These are phyloP conservation scores for Arenaria interpres DNA, from an alignment of 2,113 vertebrate species.

Conservation along the genomic window DNA sequence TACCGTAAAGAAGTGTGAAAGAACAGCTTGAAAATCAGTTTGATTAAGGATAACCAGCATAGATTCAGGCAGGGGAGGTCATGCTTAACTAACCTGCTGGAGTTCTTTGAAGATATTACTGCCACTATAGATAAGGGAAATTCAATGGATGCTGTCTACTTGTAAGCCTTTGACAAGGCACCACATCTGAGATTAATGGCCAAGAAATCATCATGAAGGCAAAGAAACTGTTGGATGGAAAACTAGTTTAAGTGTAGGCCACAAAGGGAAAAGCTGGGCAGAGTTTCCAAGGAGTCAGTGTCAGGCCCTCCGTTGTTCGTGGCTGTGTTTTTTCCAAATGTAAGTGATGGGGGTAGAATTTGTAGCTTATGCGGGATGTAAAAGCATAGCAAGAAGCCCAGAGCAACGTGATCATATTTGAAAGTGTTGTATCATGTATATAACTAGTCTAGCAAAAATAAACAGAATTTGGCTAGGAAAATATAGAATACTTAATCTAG, in stretches of 20 bases:
- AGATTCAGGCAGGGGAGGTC: slow-evolving; percentile 27
- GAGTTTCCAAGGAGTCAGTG: neutral
- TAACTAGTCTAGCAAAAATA: neutral
- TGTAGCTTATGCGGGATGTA: neutral
- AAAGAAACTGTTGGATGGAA: neutral
- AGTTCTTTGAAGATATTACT: slow-evolving; percentile 44
- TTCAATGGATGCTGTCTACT: neutral
- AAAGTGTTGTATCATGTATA: neutral
- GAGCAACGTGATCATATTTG: neutral
- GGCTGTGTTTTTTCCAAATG: neutral
- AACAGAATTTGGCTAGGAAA: neutral
- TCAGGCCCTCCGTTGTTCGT: neutral
- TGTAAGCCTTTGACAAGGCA: neutral
- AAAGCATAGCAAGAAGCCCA: neutral
- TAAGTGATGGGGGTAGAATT: neutral
- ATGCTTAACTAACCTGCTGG: slow-evolving; percentile 23
- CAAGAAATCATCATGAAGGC: neutral
- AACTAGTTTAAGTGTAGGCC: neutral
- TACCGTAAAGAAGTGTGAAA: slow-evolving; percentile 37
- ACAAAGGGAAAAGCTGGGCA: neutral
- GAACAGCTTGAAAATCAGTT: slow-evolving; percentile 62
- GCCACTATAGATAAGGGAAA: slow-evolving; percentile 20
- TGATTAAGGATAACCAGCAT: slow-evolving; percentile 46
- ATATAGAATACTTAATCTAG: neutral
- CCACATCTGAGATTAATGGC: neutral